Conservation (phyloP, 2,797 vertebrate genomes). For the Hyperoplus lanceolatus region DNA sequence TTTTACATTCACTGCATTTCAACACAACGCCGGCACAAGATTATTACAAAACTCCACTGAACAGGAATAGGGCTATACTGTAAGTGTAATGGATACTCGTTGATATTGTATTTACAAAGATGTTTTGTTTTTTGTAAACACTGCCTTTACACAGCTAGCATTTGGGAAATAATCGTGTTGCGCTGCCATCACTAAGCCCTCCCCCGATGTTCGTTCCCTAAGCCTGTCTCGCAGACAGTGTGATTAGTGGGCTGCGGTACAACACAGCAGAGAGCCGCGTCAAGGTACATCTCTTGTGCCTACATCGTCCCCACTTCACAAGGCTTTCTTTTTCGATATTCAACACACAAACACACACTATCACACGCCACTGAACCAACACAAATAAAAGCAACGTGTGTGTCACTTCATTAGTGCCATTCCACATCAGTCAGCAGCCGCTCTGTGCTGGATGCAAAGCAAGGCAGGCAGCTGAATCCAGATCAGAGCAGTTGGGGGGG, state of each 20-base stretch:
- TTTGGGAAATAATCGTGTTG: slow-evolving; percentile 21
- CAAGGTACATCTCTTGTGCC: slow-evolving; percentile 16
- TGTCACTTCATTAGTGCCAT: slow-evolving; percentile 50
- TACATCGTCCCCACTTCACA: slow-evolving; percentile 5
- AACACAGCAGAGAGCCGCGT: slow-evolving; percentile 47
- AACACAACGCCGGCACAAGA: slow-evolving; percentile 16
- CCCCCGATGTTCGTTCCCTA: slow-evolving; percentile 40
- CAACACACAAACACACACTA: neutral
- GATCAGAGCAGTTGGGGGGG: slow-evolving; percentile 81
- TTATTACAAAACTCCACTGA: slow-evolving; percentile 3
- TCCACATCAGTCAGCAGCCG: slow-evolving; percentile 55
- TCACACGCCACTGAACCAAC: neutral
- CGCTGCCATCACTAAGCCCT: slow-evolving; percentile 52
- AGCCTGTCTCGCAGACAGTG: slow-evolving; percentile 48
- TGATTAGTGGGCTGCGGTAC: slow-evolving; percentile 76
- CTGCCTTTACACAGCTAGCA: slow-evolving; percentile 1
- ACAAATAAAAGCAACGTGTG: slow-evolving; percentile 26
- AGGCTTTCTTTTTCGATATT: slow-evolving; percentile 23
- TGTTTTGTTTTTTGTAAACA: neutral
- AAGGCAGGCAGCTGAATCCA: slow-evolving; percentile 81
- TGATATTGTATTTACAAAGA: too few relatives aligned
- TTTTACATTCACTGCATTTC: slow-evolving; percentile 38
- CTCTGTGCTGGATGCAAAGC: slow-evolving; percentile 66
- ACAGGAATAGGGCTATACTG: neutral
- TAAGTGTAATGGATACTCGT: too few relatives aligned